Conservation (phyloP, 1,140 invertebrate species). For the Drosophila malerkotliana region DNA sequence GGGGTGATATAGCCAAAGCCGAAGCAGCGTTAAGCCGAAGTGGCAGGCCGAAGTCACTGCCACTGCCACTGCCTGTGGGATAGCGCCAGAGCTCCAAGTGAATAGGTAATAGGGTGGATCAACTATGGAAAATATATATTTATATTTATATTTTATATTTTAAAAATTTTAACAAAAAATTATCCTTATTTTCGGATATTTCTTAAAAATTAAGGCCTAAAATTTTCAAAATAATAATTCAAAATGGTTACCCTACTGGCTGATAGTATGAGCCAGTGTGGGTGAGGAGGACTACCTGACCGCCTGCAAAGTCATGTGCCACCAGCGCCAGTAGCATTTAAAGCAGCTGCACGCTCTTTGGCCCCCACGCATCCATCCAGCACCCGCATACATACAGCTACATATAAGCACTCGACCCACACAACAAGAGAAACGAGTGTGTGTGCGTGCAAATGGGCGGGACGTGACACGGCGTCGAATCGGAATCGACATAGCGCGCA, state of each 20-base stretch:
- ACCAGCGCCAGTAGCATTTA: constrained; percentile 83
- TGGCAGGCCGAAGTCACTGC: constrained; percentile 25
- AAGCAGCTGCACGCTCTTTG: constrained; percentile 82
- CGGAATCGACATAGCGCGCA: constrained; percentile 83
- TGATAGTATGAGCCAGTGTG: constrained; percentile 31
- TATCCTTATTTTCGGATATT: too few relatives aligned
- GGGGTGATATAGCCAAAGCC: constrained; percentile 69
- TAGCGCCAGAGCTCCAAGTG: constrained; percentile 39
- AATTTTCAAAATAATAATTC: not conserved
- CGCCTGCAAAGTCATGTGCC: constrained; percentile 76
- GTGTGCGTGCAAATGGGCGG: constrained; percentile 84
- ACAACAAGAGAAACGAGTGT: constrained; percentile 38
- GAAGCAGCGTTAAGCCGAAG: constrained; percentile 22
- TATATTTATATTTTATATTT: too few relatives aligned
- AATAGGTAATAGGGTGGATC: constrained; percentile 11
- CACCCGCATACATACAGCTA: not conserved
- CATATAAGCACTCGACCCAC: constrained; percentile 3
- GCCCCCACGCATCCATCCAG: constrained; percentile 35
- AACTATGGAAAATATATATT: not conserved
- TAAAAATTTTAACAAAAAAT: too few relatives aligned
- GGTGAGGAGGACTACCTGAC: constrained; percentile 78
- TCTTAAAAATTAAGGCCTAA: too few relatives aligned
- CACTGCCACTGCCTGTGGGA: constrained; percentile 26
- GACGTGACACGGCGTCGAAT: constrained; percentile 84
- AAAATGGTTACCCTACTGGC: constrained; percentile 14